Evolutionary conservation across 2,113 vertebrate genomes (phyloP), one percentile per base, ranked within the genome.

Genomic region (Barbus barbus): DNA sequence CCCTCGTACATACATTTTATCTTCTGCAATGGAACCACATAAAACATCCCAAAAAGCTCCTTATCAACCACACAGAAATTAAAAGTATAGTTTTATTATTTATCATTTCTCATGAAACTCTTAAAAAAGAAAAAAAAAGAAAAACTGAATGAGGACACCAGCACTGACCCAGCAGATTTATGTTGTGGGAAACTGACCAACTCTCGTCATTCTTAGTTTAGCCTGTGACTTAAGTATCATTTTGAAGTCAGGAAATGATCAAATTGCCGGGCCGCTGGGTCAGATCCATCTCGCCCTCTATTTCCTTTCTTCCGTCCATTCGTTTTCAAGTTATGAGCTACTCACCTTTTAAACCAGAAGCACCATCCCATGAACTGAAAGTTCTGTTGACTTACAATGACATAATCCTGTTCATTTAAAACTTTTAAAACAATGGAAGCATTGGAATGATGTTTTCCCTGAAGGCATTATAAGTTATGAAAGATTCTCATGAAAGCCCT

Each of bases 181-280:
- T 78, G 18, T 77, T 75, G 41, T 81, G 69, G 60, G 58, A 84
- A 67, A 81, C 24, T 81, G 53, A n/a, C 53, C 22, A n/a, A n/a
- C 53, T n/a, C 53, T 58, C 22, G 7, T 58, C 6, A n/a, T 58
- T 58, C 53, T 58, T n/a, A 14, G 65, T 85, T 28, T 56, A 46
- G 56, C 24, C 85, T 44, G 26, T 53, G 56, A 65, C 26, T 71
- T 26, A 73, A 69, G 65, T 26, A 56, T 84, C 4, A 53, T 38
- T 77, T 69, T 24, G 61, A 78, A 82, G 73, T 56, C 83, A 84
- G 86, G 86, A 87, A 77, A 82, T 22, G 26, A 58, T 81, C 44
- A 41, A 26, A 71, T 71, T 9, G 33, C 36, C 38, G 9, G 9
- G 8, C 56, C 18, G 9, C 33, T 79, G 38, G 22, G 36, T 46